Evolutionary conservation across 1,140 invertebrate genomes (phyloP), one percentile per base, ranked within the genome.

Genomic region (Zaprionus inermis): DNA sequence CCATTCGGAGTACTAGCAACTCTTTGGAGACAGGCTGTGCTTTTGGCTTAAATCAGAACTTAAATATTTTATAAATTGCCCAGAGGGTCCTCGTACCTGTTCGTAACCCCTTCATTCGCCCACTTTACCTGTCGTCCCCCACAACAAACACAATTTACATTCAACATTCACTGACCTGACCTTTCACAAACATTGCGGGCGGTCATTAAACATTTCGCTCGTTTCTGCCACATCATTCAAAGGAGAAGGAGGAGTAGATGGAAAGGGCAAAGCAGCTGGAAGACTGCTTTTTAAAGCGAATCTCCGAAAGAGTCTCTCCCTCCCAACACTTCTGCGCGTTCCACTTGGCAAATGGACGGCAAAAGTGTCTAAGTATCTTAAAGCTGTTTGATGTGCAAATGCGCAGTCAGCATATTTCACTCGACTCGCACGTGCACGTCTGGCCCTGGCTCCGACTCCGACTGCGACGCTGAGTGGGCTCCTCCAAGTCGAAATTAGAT

Each of bases 351-450:
- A 85, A 81, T 81, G 78, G 82, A 59, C 82, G 66, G 72, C 75
- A 70, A 69, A 79, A 79, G 73, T 72, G 67, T 49, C 79, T 57
- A 68, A 88, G 82, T 73, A 78, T 77, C 79, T 83, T 78, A 80
- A 89, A 86, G 84, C 68, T 78, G 79, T 89, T 88, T 89, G 79
- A 83, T 88, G 84, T 88, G 83, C 83, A 88, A 88, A 88, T 88
- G 74, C 80, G 64, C 56, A 86, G 80, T 89, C 84, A 88, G 84
- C 84, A 84, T 80, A 81, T 84, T 88, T 88, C 60, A 76, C 52
- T 30, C 52, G 68, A 73, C 52, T 58, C 52, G 22, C 67, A 88
- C 82, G 82, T 85, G 68, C 71, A 81, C 74, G 65, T 78, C 76
- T 34, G 56, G 63, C 66, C 63, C 71, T 51, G 36, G 56, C 56